phyloP scores from a whole-genome alignment of 2,888 invertebrate genomes.

The Electrophaes corylata region DNA sequence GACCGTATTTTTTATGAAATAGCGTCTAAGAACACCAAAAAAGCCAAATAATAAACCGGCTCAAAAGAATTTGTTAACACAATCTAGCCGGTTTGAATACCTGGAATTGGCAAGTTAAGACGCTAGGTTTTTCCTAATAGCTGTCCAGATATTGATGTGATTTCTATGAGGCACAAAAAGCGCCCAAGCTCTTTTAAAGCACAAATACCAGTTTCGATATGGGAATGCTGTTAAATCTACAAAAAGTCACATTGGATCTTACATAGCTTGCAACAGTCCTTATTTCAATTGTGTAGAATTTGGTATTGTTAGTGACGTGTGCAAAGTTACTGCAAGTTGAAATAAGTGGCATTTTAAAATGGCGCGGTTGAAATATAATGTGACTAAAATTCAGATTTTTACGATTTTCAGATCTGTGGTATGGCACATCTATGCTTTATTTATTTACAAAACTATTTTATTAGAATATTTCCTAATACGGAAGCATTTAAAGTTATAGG shows the following conservation, averaged over 20 bases:
- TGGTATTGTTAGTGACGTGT: not conserved
- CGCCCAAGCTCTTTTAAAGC: constrained; percentile 16
- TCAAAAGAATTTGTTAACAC: not conserved
- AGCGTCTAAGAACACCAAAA: constrained; percentile 7
- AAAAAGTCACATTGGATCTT: no score
- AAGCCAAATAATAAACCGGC: not conserved
- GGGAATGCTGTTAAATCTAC: constrained; percentile 6
- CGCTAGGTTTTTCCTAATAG: constrained; percentile 15
- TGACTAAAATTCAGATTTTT: constrained; percentile 6
- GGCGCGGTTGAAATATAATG: not conserved
- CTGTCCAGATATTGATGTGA: constrained; percentile 12
- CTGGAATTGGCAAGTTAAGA: constrained; percentile 1
- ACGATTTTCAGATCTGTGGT: constrained; percentile 11
- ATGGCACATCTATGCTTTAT: constrained; percentile 43
- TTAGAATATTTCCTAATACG: constrained; percentile 51
- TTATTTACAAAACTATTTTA: constrained; percentile 50
- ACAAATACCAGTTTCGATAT: constrained; percentile 16
- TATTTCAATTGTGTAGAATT: constrained; percentile 8
- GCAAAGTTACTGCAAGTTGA: not conserved
- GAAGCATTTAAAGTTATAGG: constrained; percentile 72
- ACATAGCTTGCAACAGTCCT: not conserved
- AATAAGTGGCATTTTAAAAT: not conserved
- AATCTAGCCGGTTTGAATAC: not conserved
- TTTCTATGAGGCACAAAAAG: constrained; percentile 15
- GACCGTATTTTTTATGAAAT: constrained; percentile 15